phyloP scores from a whole-genome alignment of 2,113 vertebrate species.

The Camelus bactrianus region DNA sequence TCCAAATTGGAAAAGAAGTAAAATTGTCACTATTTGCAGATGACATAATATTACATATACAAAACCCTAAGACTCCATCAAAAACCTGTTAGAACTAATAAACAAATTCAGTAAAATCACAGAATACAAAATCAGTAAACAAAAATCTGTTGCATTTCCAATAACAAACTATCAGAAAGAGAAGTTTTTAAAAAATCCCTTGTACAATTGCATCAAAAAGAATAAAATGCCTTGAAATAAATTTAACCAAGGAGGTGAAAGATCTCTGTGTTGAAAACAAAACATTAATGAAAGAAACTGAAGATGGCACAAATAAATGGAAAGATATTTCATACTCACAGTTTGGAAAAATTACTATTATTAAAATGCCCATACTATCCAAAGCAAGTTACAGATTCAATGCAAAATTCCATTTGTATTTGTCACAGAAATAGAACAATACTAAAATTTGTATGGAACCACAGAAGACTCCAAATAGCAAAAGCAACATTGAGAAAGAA shows the following conservation, averaged over 20 bases:
- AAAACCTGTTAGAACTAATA: not conserved
- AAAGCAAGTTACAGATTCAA: not conserved
- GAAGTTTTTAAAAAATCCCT: not conserved
- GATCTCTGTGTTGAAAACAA: not conserved
- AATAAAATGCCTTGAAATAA: too few species aligned
- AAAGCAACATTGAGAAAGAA: not conserved
- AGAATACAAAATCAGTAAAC: not conserved
- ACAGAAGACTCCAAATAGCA: not conserved
- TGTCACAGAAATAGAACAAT: not conserved
- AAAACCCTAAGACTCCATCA: not conserved
- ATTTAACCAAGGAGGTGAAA: not conserved
- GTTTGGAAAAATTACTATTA: accelerated
- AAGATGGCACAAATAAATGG: not conserved
- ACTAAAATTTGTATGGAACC: not conserved
- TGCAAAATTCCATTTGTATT: not conserved
- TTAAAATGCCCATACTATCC: not conserved
- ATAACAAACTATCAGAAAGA: not conserved
- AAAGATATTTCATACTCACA: too few species aligned
- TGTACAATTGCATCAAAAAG: not conserved
- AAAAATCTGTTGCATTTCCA: not conserved
- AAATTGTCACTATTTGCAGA: not conserved
- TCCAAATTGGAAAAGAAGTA: not conserved
- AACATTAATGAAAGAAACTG: not conserved
- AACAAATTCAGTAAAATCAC: not conserved
- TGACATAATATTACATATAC: not conserved